Conservation (phyloP, 2,797 vertebrate genomes). For the Podargus strigoides region DNA sequence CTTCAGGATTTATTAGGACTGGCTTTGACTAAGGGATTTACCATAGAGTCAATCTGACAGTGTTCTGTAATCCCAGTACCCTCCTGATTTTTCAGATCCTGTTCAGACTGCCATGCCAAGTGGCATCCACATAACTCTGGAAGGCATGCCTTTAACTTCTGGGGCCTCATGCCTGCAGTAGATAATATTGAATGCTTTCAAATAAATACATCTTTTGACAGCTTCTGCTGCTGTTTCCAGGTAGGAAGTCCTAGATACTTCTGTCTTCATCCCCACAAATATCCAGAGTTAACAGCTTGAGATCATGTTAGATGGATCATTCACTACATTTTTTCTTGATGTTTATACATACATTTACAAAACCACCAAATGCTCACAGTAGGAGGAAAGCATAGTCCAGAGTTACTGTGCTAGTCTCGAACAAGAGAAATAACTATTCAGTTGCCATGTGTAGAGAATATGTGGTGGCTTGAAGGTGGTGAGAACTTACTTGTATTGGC, state of each 20-base stretch:
- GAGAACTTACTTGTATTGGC: neutral
- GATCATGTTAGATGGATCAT: neutral
- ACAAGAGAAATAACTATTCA: neutral
- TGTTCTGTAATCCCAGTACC: neutral
- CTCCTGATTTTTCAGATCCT: neutral
- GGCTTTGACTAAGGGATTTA: neutral
- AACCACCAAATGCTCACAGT: neutral
- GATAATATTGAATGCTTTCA: neutral
- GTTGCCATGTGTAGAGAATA: rapidly evolving
- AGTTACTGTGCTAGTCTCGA: neutral
- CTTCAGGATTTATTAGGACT: neutral
- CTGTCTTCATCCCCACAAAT: neutral
- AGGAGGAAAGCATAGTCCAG: neutral
- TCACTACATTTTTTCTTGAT: neutral
- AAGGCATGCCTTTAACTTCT: neutral
- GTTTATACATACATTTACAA: neutral
- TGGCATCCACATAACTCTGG: neutral
- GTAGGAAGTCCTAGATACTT: neutral
- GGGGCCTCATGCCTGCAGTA: neutral
- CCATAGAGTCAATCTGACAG: neutral
- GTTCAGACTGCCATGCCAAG: neutral
- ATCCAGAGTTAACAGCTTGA: neutral
- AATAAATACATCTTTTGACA: neutral
- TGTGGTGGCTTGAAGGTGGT: neutral
- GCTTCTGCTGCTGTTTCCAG: neutral